phyloP scores from a whole-genome alignment of 2,113 vertebrate genomes.

The Tychaedon coryphoeus region DNA sequence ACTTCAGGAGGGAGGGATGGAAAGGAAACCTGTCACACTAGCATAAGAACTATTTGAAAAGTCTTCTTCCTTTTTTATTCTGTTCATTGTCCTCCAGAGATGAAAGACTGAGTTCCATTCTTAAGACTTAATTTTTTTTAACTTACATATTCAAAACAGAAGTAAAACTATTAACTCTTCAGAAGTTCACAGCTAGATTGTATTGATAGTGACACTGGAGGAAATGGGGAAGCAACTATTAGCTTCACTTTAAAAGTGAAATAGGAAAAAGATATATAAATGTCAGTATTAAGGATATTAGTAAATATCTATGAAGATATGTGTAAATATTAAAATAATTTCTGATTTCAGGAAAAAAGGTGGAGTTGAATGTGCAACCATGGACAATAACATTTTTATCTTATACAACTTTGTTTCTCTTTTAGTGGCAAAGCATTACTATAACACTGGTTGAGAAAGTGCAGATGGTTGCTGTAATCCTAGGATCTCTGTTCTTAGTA shows the following conservation, averaged over 20 bases:
- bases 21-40: neutral
- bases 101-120: neutral
- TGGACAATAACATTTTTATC: slow-evolving; percentile 58
- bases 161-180: neutral
- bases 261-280: neutral
- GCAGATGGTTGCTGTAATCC: slow-evolving; percentile 93
- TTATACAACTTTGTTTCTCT: slow-evolving; percentile 76
- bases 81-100: neutral
- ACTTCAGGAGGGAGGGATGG: neutral
- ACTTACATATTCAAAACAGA: neutral
- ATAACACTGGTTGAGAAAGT: slow-evolving; percentile 98
- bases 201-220: neutral
- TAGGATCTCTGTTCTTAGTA: slow-evolving; percentile 93
- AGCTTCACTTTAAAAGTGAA: neutral
- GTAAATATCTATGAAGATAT: slow-evolving; percentile 3
- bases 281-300: neutral
- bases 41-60: neutral
- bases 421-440: slow-evolving; percentile 94
- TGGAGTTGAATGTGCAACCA: slow-evolving; percentile 52
- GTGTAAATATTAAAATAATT: slow-evolving; percentile 39
- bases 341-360: slow-evolving; percentile 38
- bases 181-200: neutral
- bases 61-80: neutral
- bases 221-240: neutral
- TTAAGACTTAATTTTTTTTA: neutral